Evolutionary conservation across 2,113 vertebrate species (phyloP).

Genomic region (Chionomys nivalis): DNA sequence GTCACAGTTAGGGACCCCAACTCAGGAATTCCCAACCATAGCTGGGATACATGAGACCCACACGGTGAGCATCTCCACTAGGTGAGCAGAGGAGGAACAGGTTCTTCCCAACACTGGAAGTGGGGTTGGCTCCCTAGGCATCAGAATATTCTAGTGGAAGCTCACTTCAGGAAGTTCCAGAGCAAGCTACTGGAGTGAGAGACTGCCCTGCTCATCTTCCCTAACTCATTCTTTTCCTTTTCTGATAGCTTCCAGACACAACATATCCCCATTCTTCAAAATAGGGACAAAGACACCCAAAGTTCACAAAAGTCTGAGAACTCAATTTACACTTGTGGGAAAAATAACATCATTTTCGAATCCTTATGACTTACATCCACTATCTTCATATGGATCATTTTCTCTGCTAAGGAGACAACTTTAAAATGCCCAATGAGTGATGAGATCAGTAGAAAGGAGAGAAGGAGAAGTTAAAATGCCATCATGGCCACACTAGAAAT

Average conservation of each 20-base stretch:
- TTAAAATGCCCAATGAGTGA: slow-evolving; percentile 57
- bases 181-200: not conserved
- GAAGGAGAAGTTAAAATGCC: slow-evolving; percentile 53
- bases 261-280: not conserved
- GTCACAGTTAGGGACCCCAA: not conserved
- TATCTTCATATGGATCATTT: not conserved
- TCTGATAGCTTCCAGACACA: not conserved
- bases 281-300: not conserved
- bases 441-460: slow-evolving; percentile 39
- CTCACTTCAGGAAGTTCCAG: not conserved
- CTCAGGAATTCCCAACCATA: not conserved
- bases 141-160: too few species aligned
- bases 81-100: not conserved
- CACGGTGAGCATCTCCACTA: not conserved
- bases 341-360: slow-evolving; percentile 21
- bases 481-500: not conserved
- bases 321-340: not conserved
- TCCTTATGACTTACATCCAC: not conserved
- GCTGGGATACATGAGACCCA: not conserved
- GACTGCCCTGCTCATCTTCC: not conserved
- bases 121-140: not conserved
- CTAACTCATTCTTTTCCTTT: not conserved
- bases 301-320: not conserved
- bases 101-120: not conserved
- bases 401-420: slow-evolving; percentile 33